Evolutionary conservation across 1,140 invertebrate genomes (phyloP).

Genomic region (Cylas formicarius): DNA sequence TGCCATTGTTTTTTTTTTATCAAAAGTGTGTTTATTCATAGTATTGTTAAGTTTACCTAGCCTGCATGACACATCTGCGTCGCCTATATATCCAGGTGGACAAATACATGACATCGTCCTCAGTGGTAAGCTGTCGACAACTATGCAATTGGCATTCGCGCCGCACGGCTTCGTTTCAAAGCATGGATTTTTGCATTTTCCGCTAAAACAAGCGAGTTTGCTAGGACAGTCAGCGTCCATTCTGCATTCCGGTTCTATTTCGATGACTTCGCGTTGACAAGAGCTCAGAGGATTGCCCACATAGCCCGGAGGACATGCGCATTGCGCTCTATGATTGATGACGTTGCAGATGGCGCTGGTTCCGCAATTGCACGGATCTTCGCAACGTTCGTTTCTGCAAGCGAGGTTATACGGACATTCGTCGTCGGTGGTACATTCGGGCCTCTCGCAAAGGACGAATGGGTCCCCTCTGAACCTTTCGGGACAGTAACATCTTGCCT

Average conservation of each 20-base stretch:
- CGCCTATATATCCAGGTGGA: conserved; percentile 69
- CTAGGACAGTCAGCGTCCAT: conserved; percentile 78
- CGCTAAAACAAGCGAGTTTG: conserved; percentile 73
- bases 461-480: conserved; percentile 69
- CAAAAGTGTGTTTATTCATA: no score
- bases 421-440: conserved; percentile 65
- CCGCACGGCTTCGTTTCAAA: conserved; percentile 71
- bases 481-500: conserved; percentile 71
- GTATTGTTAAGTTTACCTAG: conserved; percentile 58
- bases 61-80: conserved; percentile 74
- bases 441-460: conserved; percentile 63
- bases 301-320: conserved; percentile 76
- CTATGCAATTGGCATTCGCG: conserved; percentile 66
- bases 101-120: conserved; percentile 83
- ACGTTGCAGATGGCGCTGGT: conserved; percentile 67
- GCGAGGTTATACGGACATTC: conserved; percentile 69
- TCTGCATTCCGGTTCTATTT: conserved; percentile 60
- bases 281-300: conserved; percentile 65
- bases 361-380: conserved; percentile 71
- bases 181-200: conserved; percentile 78
- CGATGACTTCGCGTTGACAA: conserved; percentile 50
- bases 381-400: conserved; percentile 67
- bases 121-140: conserved; percentile 76
- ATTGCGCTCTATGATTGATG: conserved; percentile 65
- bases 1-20: no score